Evolutionary conservation across 2,888 invertebrate species (phyloP).

Genomic region (Nemapogon koenigi): DNA sequence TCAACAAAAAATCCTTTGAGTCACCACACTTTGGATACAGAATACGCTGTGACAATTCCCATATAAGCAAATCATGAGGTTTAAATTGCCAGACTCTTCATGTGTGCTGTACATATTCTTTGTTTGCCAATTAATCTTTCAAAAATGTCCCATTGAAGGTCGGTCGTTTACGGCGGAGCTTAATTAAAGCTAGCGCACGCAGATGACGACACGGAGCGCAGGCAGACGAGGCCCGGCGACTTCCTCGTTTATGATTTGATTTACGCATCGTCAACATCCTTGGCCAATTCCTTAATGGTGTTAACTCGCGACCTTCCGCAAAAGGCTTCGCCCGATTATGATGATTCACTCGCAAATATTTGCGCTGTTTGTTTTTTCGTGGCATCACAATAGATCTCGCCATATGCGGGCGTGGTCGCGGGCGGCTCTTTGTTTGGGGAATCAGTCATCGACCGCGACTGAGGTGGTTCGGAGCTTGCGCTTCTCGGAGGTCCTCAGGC

Average conservation of each 20-base stretch:
- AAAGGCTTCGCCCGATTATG: constrained; percentile 30
- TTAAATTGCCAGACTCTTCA: constrained; percentile 5
- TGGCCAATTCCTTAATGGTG: constrained; percentile 24
- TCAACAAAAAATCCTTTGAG: too few relatives aligned
- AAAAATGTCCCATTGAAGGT: constrained; percentile 32
- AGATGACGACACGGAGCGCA: constrained; percentile 20
- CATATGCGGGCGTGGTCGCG: constrained; percentile 23
- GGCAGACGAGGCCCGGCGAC: constrained; percentile 19
- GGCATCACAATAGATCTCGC: constrained; percentile 30
- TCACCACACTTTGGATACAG: too few relatives aligned
- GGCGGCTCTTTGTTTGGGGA: constrained; percentile 28
- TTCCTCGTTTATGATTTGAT: constrained; percentile 29
- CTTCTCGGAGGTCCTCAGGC: constrained; percentile 24
- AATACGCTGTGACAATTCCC: constrained; percentile 10
- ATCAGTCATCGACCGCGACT: constrained; percentile 42
- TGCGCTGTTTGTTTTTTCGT: constrained; percentile 25
- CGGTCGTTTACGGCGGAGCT: constrained; percentile 35
- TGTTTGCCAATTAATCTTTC: constrained; percentile 6
- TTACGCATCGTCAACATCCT: constrained; percentile 37
- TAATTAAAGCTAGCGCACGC: constrained; percentile 40
- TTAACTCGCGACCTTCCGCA: constrained; percentile 44
- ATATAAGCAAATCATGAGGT: constrained; percentile 5
- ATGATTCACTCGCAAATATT: constrained; percentile 38
- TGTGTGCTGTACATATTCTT: constrained; percentile 1
- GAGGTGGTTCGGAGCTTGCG: constrained; percentile 15